These are phyloP conservation scores for Drosophila parvula DNA, from an alignment of 1,140 invertebrate genomes.

Conservation along the genomic window DNA sequence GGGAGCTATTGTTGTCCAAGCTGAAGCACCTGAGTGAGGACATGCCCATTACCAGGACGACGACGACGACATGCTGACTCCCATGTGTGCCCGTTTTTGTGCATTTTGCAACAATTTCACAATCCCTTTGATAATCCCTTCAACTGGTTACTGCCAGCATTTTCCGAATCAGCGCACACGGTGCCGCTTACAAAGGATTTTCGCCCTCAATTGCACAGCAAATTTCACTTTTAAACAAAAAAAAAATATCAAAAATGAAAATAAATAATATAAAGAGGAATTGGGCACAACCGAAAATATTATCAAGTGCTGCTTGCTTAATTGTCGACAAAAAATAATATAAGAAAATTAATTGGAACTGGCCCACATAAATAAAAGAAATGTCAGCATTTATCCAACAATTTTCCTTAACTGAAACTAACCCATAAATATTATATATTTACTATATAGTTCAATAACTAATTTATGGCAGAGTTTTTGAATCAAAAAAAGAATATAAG, in stretches of 20 bases:
- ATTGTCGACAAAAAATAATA: background rate
- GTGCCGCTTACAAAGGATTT: conserved; percentile 11
- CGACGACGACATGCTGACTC: conserved; percentile 39
- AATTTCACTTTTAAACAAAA: conserved; percentile 10
- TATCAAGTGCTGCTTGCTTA: conserved; percentile 11
- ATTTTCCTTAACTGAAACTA: background rate
- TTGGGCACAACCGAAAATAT: conserved; percentile 10
- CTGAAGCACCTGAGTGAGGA: conserved; percentile 62
- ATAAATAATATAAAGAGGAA: conserved; percentile 6
- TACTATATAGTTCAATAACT: too few relatives aligned
- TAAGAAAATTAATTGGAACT: background rate
- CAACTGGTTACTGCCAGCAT: conserved; percentile 42
- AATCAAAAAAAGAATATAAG: too few relatives aligned
- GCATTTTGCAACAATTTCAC: conserved; percentile 65
- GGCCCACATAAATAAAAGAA: background rate
- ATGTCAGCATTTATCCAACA: background rate
- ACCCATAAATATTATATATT: background rate
- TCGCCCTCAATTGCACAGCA: conserved; percentile 44
- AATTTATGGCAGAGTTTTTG: too few relatives aligned
- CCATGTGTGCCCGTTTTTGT: conserved; percentile 28
- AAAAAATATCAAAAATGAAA: conserved; percentile 9
- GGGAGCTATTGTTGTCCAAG: conserved; percentile 47
- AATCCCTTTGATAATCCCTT: conserved; percentile 58
- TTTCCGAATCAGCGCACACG: conserved; percentile 58
- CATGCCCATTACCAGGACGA: background rate